phyloP scores from a whole-genome alignment of 2,797 vertebrate species.

The Pteropus rufus region DNA sequence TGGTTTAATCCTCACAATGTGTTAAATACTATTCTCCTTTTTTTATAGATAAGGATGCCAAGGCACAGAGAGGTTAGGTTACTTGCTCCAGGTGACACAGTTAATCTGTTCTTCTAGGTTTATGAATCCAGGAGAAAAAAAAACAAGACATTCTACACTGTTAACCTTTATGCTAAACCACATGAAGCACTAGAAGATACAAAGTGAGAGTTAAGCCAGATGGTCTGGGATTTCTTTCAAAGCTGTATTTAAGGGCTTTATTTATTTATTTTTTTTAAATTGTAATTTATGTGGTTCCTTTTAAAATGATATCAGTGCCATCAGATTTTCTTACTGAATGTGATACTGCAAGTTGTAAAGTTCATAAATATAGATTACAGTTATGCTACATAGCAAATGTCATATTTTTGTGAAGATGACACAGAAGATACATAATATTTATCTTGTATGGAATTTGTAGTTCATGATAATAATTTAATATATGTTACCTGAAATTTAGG shows the following conservation, averaged over 20 bases:
- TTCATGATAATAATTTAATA: neutral
- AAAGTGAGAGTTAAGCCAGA: neutral
- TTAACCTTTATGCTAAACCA: neutral
- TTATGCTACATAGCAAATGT: neutral
- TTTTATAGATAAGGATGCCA: neutral
- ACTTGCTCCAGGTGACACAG: neutral
- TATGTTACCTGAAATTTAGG: neutral
- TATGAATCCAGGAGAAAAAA: neutral
- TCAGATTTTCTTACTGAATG: neutral
- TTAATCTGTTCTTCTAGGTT: neutral
- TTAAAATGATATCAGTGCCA: neutral
- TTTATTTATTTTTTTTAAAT: neutral
- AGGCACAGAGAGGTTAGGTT: neutral
- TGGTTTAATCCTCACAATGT: neutral
- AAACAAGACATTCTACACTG: neutral
- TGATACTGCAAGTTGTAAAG: neutral
- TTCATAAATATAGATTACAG: neutral
- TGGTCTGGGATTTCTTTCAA: conserved; percentile 7
- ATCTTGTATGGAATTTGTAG: neutral
- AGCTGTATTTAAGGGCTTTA: neutral
- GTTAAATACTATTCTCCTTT: neutral
- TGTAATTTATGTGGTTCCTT: neutral
- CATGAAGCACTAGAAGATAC: neutral
- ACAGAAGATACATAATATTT: neutral
- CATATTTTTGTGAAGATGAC: conserved; percentile 36